Evolutionary conservation across 2,113 vertebrate species (phyloP), one percentile per base, ranked within the genome.

Genomic region (Pachypanchax playfairii): DNA sequence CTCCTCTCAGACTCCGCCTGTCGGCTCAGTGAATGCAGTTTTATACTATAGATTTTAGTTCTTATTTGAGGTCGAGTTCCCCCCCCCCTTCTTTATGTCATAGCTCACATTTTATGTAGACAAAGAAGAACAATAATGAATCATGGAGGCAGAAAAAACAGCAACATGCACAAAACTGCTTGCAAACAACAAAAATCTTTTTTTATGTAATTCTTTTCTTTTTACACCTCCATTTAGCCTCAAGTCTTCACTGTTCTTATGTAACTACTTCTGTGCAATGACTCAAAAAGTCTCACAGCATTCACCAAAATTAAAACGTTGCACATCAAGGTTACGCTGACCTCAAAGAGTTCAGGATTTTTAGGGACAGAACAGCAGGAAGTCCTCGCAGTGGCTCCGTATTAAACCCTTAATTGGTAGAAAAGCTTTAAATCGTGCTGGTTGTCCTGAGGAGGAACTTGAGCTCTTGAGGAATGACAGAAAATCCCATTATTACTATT

Each of bases 401-500:
- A 47, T 53, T 25, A 20, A 43, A 1, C 11, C 18, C 47, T 38
- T 63, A 49, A 65, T 77, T 69, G 61, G 58, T 14, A 52, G 22
- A 2, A 29, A 36, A 59, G 18, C 18, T 39, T 64, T 29, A 59
- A 38, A 53, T 29, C 31, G 38, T 35, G 17, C 31, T 0, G 6
- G 5, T 25, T 12, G 33, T 41, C 31, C 67, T 29, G 10, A 65
- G 46, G 65, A 49, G 9, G 35, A 50, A 70, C 46, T 60, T 65
- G 39, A 39, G 55, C 72, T 57, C 31, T 55, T 1, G 22, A 4
- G 31, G 64, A 84, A 76, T 61, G 42, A 44, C 14, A 26, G 54
- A 58, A 77, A 66, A 77, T 71, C 74, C 66, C 24, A 50, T 47
- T 22, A 17, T 57, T 61, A 28, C 31, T 64, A 44, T n/a, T 42